Base-by-base conservation (phyloP, 2,888 invertebrate species). In the Augiades crinisus region DNA sequence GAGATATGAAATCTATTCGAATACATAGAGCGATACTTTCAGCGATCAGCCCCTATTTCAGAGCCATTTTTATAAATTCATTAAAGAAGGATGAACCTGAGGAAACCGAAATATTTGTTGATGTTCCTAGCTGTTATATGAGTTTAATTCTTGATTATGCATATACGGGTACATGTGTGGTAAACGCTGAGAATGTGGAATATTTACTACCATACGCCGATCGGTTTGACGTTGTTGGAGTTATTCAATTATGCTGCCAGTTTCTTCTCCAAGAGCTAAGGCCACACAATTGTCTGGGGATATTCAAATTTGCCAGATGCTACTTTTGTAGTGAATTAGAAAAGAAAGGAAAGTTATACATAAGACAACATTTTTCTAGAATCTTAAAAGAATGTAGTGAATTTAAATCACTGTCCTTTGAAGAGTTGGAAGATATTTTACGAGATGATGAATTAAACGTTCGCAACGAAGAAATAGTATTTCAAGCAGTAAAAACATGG, bases 401-500 rank as follows among this genome's bases (percentile, higher is more conserved):
- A 75, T 93, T 94, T 72, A 88, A 91, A 68, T 86, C 91, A 44
- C 79, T 95, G 46, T 77, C 88, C 2, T 82, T 82, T 40, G 90
- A 92, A 38, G 94, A 95, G 66, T 72, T 95, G 34, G 87, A 90
- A 62, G 91, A 92, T 53, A 90, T 95, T 56, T 80, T 95, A 41
- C 78, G 86, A 45, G 93, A 94, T 65, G 95, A 95, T 67, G 92
- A 93, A 66, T 78, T 96, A 41, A 95, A 95, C 75, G 92, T 94
- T 13, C 90, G 91, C 55, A 92, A 91, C 62, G 95, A 95, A 81
- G 94, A 94, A 76, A 88, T 92, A 52, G 94, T 95, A 31, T 95
- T 95, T 75, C 93, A 94, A 72, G 94, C 94, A 2, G 90, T 95
- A 10, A 91, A 93, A 72, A 90, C 90, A 41, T 96, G 96, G 96